Base-by-base conservation (phyloP, 2,888 invertebrate genomes). In the Lochmaea capreae region DNA sequence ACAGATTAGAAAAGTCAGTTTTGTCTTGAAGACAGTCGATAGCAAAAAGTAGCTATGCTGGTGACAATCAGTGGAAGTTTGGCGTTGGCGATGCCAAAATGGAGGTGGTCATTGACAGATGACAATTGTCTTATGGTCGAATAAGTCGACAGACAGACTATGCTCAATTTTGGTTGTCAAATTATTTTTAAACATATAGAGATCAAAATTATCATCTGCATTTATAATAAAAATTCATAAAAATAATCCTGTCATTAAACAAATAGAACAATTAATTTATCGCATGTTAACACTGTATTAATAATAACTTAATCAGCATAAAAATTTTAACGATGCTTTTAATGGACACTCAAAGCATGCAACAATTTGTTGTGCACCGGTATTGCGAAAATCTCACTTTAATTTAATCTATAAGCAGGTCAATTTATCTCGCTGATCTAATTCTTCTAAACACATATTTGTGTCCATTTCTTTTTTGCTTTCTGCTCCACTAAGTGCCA, bases 401-500 rank as follows among this genome's bases (percentile, higher is more conserved):
- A 74, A 75, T 71, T 71, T 70, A 59, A 76, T 77, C 71, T 61
- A 73, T 73, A 84, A 83, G 83, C 81, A 81, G 84, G 84, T 84
- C 78, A 77, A 46, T 71, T 73, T 76, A 77, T 83, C 83, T 81
- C 79, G 77, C 74, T 76, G 76, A 74, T 74, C 79, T 75, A 78
- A 76, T 74, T 76, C 80, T 81, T 83, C 81, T 83, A 82, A 83
- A 82, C 84, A 81, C 76, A 81, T 78, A 82, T 82, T 83, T 84
- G 80, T 77, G 49, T 77, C 77, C 81, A 81, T 83, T 83, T 78
- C 78, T 75, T 80, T 81, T 80, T 80, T 80, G 74, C 76, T 71
- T 84, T 86, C 83, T 86, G 87, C 87, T 87, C 87, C 87, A 87
- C 86, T 87, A 86, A 87, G 84, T 84, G 78, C 81, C 81, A 79